Conservation (phyloP, 2,888 invertebrate species). For the Pardosa pseudoannulata region DNA sequence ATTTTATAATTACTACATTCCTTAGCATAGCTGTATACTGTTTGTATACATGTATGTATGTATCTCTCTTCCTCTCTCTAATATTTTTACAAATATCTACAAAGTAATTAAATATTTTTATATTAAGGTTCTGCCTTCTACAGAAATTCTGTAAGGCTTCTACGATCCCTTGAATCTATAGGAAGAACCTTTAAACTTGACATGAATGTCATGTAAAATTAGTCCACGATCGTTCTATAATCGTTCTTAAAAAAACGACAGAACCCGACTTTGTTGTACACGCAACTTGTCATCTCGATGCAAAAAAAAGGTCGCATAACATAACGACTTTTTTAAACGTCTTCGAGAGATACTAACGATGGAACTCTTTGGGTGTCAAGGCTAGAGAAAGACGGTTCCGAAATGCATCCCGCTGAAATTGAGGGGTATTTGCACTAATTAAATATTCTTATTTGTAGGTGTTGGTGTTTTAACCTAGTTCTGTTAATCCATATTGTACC, state of each 20-base stretch:
- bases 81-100: no score
- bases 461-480: no score
- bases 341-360: constrained; percentile 36
- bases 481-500: no score
- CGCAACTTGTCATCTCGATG: constrained; percentile 25
- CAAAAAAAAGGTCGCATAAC: constrained; percentile 24
- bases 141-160: no score
- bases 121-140: no score
- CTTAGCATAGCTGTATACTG: no score
- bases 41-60: no score
- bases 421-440: not conserved
- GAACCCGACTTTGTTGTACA: constrained; percentile 8
- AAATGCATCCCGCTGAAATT: not conserved
- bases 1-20: no score
- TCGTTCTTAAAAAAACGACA: not conserved
- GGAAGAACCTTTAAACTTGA: not conserved
- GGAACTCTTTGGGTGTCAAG: constrained; percentile 39
- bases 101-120: no score
- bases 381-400: constrained; percentile 13
- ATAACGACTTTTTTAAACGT: constrained; percentile 44
- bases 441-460: not conserved
- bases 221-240: constrained; percentile 13
- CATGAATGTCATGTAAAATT: constrained; percentile 45
- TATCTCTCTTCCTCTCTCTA: no score
- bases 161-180: no score